Evolutionary conservation across 2,797 vertebrate species (phyloP).

Genomic region (Tinamus major): DNA sequence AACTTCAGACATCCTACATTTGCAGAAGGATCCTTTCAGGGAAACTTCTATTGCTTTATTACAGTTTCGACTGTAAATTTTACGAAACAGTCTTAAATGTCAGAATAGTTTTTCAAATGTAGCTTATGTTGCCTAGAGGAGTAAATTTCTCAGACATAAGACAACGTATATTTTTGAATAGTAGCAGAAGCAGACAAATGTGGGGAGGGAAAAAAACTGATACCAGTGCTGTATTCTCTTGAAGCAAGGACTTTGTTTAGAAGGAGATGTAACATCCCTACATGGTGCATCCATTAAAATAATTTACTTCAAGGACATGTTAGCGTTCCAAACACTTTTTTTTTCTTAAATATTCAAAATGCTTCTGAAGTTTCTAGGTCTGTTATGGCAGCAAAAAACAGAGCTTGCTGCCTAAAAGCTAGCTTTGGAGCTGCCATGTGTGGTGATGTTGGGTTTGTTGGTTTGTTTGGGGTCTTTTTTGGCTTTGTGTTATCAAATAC

Average conservation of each 20-base stretch:
- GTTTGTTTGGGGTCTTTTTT: background rate
- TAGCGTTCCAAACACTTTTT: background rate
- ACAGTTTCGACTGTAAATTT: background rate
- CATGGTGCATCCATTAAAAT: background rate
- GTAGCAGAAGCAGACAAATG: slow-evolving; percentile 58
- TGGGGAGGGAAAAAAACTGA: background rate
- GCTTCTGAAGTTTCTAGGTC: background rate
- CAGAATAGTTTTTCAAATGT: background rate
- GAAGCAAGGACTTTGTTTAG: background rate
- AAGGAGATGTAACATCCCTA: background rate
- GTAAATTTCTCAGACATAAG: background rate
- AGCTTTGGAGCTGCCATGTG: background rate
- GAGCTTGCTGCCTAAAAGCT: background rate
- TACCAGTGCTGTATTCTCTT: background rate
- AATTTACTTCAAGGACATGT: background rate
- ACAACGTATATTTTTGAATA: slow-evolving; percentile 21
- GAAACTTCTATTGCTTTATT: background rate
- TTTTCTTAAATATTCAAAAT: background rate
- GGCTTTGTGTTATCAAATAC: background rate
- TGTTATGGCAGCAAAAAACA: background rate
- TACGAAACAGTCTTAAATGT: background rate
- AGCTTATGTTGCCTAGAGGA: background rate
- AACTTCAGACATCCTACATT: background rate
- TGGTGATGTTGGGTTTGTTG: background rate
- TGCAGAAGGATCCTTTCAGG: slow-evolving; percentile 1